These are phyloP conservation scores for Vicugna pacos DNA, from an alignment of 2,113 vertebrate species.

Conservation along the genomic window DNA sequence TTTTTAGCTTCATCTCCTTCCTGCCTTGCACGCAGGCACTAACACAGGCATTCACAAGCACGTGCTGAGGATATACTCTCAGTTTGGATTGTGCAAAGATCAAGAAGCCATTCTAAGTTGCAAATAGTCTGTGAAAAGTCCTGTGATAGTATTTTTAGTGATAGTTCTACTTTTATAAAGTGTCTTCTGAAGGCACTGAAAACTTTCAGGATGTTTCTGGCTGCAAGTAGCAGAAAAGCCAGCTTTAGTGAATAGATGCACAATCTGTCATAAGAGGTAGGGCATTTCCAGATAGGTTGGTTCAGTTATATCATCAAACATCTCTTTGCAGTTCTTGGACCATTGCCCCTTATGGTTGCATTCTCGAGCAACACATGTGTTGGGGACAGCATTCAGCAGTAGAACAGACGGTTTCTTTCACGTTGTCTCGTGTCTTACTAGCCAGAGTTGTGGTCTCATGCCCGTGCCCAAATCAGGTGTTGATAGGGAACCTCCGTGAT, in stretches of 20 bases:
- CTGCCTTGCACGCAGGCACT: neutral
- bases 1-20: neutral
- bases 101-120: neutral
- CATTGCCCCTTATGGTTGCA: neutral
- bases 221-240: neutral
- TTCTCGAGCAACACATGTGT: neutral
- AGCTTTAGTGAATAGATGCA: neutral
- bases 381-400: neutral
- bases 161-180: neutral
- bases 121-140: neutral
- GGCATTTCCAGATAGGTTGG: neutral
- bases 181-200: slow-evolving; percentile 1
- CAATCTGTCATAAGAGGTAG: neutral
- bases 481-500: neutral
- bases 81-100: neutral
- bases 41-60: neutral
- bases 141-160: neutral
- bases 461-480: neutral
- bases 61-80: neutral
- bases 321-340: neutral
- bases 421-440: neutral
- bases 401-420: neutral
- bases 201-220: neutral
- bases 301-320: neutral
- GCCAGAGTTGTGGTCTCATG: neutral